These are phyloP conservation scores for Agrypnus murinus DNA, from an alignment of 2,888 invertebrate species.

Conservation along the genomic window DNA sequence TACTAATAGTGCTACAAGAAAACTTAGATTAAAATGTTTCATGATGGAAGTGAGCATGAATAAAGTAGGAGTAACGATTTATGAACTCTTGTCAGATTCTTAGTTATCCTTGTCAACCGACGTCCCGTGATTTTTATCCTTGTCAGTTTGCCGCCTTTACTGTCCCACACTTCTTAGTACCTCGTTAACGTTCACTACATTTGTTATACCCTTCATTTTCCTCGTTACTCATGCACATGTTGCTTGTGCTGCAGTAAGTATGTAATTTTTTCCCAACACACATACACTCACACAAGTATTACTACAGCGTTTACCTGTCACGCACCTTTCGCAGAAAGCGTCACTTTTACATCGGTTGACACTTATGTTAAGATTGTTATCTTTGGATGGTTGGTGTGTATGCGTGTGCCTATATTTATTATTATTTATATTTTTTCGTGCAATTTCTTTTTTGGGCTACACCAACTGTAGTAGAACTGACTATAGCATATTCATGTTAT, in stretches of 20 bases:
- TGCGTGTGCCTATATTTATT: no score
- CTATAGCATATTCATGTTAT: no score
- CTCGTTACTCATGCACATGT: slow-evolving; percentile 36
- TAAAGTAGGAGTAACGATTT: slow-evolving; percentile 37
- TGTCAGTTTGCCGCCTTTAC: slow-evolving; percentile 33
- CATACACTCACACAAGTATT: slow-evolving; percentile 10
- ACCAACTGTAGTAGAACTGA: no score
- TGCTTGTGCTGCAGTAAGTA: no score
- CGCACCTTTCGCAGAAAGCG: slow-evolving; percentile 33
- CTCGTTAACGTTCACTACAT: slow-evolving; percentile 46
- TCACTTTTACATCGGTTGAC: slow-evolving; percentile 34
- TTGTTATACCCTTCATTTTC: slow-evolving; percentile 43
- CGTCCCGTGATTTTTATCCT: slow-evolving; percentile 37
- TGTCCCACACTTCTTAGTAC: slow-evolving; percentile 45
- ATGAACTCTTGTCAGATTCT: slow-evolving; percentile 37
- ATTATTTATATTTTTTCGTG: no score
- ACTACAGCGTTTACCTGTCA: slow-evolving; percentile 13
- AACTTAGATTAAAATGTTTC: slow-evolving; percentile 31
- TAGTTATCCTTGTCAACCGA: slow-evolving; percentile 39
- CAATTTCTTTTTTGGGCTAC: no score
- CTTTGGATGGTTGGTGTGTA: no score
- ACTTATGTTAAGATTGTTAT: slow-evolving; percentile 24
- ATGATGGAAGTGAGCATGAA: slow-evolving; percentile 34
- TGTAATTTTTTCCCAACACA: slow-evolving; percentile 29
- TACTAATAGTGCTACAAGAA: no score